Evolutionary conservation across 1,140 invertebrate genomes (phyloP).

Genomic region (Monochamus saltuarius): DNA sequence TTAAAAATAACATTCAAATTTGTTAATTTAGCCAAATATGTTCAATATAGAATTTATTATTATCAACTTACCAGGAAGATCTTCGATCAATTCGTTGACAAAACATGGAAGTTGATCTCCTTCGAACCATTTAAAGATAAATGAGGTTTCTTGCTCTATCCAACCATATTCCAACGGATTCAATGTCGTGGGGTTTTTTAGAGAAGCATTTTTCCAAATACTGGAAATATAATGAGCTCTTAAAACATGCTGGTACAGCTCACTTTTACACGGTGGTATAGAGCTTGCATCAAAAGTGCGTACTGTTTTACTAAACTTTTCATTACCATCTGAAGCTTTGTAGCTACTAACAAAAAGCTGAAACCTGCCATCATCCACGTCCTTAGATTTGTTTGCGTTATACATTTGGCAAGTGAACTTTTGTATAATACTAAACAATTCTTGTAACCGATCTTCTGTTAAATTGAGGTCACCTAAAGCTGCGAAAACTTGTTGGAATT

Average conservation of each 20-base stretch:
- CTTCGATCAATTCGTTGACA: slow-evolving; percentile 10
- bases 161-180: slow-evolving; percentile 35
- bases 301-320: slow-evolving; percentile 30
- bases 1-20: slow-evolving; percentile 13
- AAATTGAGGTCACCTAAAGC: too few species aligned
- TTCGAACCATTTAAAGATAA: slow-evolving; percentile 37
- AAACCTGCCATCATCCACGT: too few species aligned
- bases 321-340: slow-evolving; percentile 26
- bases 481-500: too few species aligned
- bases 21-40: slow-evolving; percentile 13
- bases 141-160: slow-evolving; percentile 28
- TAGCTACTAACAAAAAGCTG: slow-evolving; percentile 17
- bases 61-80: slow-evolving; percentile 9
- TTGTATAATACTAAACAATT: too few species aligned
- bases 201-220: slow-evolving; percentile 28
- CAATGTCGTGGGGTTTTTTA: slow-evolving; percentile 14
- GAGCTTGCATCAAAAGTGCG: slow-evolving; percentile 22
- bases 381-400: too few species aligned
- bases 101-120: too few species aligned
- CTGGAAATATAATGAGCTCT: slow-evolving; percentile 32
- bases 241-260: slow-evolving; percentile 30
- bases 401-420: too few species aligned
- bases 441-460: too few species aligned
- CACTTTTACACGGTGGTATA: slow-evolving; percentile 31
- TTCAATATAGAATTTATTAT: slow-evolving; percentile 15